phyloP scores from a whole-genome alignment of 2,113 vertebrate genomes.

The Cnemophilus loriae region DNA sequence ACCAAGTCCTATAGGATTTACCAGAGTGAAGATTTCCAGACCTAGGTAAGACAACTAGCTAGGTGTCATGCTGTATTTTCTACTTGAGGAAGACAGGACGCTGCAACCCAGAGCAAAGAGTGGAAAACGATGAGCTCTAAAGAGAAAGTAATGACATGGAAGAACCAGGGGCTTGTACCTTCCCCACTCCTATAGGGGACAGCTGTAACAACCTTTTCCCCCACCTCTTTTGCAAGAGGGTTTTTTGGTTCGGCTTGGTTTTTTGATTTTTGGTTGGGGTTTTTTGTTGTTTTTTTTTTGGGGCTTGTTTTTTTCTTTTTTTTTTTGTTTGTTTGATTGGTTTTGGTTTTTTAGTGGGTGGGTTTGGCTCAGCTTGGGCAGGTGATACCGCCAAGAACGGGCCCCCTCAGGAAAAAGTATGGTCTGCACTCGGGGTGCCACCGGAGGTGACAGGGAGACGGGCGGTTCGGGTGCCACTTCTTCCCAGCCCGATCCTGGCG shows the following conservation, averaged over 20 bases:
- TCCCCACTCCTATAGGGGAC: too few relatives aligned
- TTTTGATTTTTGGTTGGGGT: background rate
- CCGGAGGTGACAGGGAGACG: rapidly evolving
- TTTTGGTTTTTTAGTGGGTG: background rate
- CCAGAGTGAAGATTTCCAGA: background rate
- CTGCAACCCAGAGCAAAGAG: background rate
- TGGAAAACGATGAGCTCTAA: background rate
- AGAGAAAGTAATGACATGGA: background rate
- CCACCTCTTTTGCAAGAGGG: too few relatives aligned
- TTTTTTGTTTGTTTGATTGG: background rate
- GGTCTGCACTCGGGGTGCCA: background rate
- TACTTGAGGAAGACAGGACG: background rate
- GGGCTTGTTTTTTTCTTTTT: background rate
- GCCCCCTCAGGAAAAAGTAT: rapidly evolving
- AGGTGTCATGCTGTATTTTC: background rate
- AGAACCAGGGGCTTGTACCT: background rate
- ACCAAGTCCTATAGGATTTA: background rate
- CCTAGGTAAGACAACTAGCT: background rate
- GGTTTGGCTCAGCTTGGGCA: background rate
- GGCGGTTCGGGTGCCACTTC: rapidly evolving
- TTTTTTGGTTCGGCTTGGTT: background rate
- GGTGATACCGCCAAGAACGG: background rate
- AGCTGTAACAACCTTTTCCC: background rate
- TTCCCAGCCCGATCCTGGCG: background rate
- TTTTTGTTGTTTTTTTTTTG: background rate